Conservation (phyloP, 1,140 invertebrate species). For the Leptestheria dahalacensis region DNA sequence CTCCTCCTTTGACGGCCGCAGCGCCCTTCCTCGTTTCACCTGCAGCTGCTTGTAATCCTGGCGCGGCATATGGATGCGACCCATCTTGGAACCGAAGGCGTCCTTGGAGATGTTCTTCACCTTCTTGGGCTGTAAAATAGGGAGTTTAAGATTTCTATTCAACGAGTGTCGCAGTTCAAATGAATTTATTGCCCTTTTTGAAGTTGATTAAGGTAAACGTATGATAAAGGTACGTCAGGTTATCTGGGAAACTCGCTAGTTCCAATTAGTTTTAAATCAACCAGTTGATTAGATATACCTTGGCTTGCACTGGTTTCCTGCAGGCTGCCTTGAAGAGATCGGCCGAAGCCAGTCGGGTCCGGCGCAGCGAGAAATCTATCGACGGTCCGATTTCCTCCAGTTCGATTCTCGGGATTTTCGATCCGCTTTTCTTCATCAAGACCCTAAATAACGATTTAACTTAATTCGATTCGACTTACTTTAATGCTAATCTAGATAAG, state of each 20-base stretch:
- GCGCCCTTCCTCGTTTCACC: constrained; percentile 85
- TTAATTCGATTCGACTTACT: constrained; percentile 80
- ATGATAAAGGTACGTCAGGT: background rate
- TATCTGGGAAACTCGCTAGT: background rate
- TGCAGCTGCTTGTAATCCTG: constrained; percentile 76
- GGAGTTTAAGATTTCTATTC: too few species aligned
- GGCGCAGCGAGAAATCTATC: constrained; percentile 68
- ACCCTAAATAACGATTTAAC: constrained; percentile 47
- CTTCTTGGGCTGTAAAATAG: constrained; percentile 44
- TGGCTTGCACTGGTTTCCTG: constrained; percentile 66
- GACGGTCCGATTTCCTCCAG: constrained; percentile 86
- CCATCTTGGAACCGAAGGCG: constrained; percentile 72
- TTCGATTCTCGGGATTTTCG: constrained; percentile 71
- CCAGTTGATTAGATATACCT: too few species aligned
- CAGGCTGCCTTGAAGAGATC: constrained; percentile 78
- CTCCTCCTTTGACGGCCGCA: constrained; percentile 37
- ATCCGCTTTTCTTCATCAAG: constrained; percentile 77
- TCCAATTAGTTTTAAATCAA: constrained; percentile 17
- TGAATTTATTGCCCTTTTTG: too few species aligned
- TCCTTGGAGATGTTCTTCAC: constrained; percentile 85
- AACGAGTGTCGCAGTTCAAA: too few species aligned
- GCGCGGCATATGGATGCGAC: constrained; percentile 79
- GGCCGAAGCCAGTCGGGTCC: constrained; percentile 75
- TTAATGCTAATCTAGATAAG: constrained; percentile 53
- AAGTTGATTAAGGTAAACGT: too few species aligned